Conservation (phyloP, 2,797 vertebrate species). For the Lutjanus campechanus region DNA sequence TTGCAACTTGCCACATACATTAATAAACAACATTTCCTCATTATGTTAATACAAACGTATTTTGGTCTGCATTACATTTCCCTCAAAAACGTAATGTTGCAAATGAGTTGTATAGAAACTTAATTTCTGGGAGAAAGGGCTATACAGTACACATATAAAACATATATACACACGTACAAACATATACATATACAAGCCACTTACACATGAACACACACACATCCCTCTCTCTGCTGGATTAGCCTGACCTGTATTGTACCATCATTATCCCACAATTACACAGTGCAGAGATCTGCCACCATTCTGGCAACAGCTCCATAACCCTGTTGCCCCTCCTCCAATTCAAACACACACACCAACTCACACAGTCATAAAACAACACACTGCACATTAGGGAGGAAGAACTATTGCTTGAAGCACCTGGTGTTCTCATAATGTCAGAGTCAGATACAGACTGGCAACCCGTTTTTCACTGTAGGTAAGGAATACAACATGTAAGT, state of each 20-base stretch:
- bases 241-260: conserved; percentile 23
- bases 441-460: conserved; percentile 47
- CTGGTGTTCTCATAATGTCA: conserved; percentile 73
- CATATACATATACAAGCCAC: background rate
- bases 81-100: no score
- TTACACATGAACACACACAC: background rate
- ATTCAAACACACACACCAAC: conserved; percentile 1
- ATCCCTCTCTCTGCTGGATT: conserved; percentile 13
- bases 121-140: no score
- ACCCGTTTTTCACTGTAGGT: conserved; percentile 35
- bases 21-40: no score
- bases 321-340: conserved; percentile 3
- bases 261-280: background rate
- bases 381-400: conserved; percentile 37
- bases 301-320: conserved; percentile 33
- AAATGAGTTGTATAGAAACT: no score
- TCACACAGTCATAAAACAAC: conserved; percentile 8
- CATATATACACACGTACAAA: background rate
- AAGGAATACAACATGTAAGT: background rate
- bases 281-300: background rate
- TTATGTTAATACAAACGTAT: no score
- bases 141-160: no score
- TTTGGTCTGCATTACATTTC: no score
- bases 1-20: no score
- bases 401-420: conserved; percentile 61